A percentile compares a stretch with the other conserved stretches of the same genome.
Evolutionary conservation across 2,888 invertebrate genomes (phyloP).

Genomic region (Cactoblastis cactorum): DNA sequence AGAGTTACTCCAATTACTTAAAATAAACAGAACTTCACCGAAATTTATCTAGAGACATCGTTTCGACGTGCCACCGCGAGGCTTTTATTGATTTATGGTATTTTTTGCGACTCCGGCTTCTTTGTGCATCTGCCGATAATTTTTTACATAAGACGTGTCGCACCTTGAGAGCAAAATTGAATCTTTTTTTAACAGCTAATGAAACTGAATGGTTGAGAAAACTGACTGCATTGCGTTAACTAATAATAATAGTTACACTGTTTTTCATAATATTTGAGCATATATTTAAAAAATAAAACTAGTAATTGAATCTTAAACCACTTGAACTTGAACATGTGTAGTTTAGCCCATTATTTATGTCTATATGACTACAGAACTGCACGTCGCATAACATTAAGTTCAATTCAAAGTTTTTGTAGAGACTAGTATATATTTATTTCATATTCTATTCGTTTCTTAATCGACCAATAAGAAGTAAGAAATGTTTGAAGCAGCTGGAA

Average conservation of each 20-base stretch:
- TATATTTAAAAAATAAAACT: too few species aligned
- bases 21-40: slow-evolving; percentile 66
- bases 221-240: too few species aligned
- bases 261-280: too few species aligned
- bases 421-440: background rate
- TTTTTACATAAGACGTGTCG: slow-evolving; percentile 21
- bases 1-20: slow-evolving; percentile 63
- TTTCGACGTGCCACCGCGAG: slow-evolving; percentile 37
- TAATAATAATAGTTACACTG: too few species aligned
- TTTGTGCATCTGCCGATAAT: slow-evolving; percentile 49
- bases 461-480: slow-evolving; percentile 70
- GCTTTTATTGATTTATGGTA: slow-evolving; percentile 59
- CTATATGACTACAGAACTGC: too few species aligned
- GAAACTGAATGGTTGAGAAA: too few species aligned
- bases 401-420: background rate
- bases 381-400: too few species aligned
- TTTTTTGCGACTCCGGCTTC: slow-evolving; percentile 32
- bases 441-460: slow-evolving; percentile 60
- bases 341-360: too few species aligned
- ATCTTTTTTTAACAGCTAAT: slow-evolving; percentile 7
- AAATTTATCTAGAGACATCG: slow-evolving; percentile 52
- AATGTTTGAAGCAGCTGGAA: slow-evolving; percentile 74
- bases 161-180: slow-evolving; percentile 21
- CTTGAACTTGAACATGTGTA: too few species aligned
- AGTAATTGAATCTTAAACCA: too few species aligned